Percentiles rank a stretch among this genome's conserved stretches.
These are phyloP conservation scores for Papilio xuthus DNA, from an alignment of 1,140 invertebrate species.

Conservation along the genomic window DNA sequence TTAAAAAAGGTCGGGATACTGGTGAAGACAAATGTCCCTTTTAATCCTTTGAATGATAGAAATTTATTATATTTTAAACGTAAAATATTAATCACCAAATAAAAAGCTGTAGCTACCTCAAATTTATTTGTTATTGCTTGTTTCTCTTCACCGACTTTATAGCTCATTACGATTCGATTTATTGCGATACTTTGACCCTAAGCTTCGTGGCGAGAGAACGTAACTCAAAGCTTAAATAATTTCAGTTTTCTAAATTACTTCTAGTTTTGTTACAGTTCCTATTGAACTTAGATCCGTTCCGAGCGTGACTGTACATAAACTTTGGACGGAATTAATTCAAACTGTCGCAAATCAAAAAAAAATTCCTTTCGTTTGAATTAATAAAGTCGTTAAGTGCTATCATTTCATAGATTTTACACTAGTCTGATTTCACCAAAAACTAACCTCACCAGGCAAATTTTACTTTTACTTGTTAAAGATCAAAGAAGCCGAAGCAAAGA, in stretches of 20 bases:
- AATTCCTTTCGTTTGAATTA: constrained; percentile 6
- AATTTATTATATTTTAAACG: neutral
- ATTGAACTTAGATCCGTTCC: constrained; percentile 29
- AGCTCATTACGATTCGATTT: constrained; percentile 55
- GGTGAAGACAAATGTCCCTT: neutral
- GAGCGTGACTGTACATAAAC: constrained; percentile 38
- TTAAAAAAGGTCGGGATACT: neutral
- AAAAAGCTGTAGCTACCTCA: constrained; percentile 55
- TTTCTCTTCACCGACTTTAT: constrained; percentile 54
- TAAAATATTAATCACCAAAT: constrained; percentile 45
- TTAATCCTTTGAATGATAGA: neutral
- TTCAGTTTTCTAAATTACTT: constrained; percentile 49
- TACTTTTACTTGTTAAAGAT: neutral
- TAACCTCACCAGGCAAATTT: neutral
- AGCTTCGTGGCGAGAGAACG: constrained; percentile 51
- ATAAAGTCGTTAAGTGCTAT: constrained; percentile 24
- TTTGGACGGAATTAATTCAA: constrained; percentile 11
- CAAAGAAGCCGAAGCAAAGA: too few relatives aligned
- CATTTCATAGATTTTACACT: neutral
- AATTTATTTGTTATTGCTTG: constrained; percentile 51
- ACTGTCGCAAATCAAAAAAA: constrained; percentile 32
- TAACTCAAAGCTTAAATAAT: constrained; percentile 48
- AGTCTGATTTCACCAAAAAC: neutral
- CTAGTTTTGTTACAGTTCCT: constrained; percentile 42
- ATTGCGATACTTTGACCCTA: constrained; percentile 56